phyloP scores from a whole-genome alignment of 1,140 invertebrate genomes.

The Trachymyrmex septentrionalis region DNA sequence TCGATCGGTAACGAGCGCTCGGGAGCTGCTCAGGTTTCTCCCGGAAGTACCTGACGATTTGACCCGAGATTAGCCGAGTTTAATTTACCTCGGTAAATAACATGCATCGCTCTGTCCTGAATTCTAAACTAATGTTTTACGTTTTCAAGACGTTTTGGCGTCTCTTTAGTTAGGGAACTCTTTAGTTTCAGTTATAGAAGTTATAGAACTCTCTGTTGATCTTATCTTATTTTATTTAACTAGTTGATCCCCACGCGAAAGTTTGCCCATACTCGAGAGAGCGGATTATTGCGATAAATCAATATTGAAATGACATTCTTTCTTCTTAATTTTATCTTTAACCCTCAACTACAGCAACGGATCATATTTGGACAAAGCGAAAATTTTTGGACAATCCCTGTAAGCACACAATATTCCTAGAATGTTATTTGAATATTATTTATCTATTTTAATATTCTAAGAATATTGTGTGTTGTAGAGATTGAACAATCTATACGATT shows the following conservation, averaged over 20 bases:
- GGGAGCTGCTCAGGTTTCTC: constrained; percentile 72
- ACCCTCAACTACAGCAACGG: too few relatives aligned
- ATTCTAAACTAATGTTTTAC: background rate
- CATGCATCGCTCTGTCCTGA: background rate
- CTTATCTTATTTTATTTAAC: background rate
- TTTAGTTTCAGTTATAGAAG: too few relatives aligned
- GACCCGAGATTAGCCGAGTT: constrained; percentile 24
- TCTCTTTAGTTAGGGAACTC: background rate
- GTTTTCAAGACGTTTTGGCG: background rate
- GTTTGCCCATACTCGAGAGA: background rate
- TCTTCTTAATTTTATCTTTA: background rate
- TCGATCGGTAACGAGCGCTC: constrained; percentile 81
- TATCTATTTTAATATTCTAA: too few relatives aligned
- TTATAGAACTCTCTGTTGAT: background rate
- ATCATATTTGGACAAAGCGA: too few relatives aligned
- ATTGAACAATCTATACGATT: too few relatives aligned
- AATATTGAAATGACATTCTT: background rate
- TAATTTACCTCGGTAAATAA: constrained; percentile 20
- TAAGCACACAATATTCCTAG: too few relatives aligned
- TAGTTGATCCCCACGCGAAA: background rate
- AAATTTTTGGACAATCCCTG: too few relatives aligned
- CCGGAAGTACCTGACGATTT: constrained; percentile 80
- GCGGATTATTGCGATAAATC: background rate
- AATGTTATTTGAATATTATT: too few relatives aligned
- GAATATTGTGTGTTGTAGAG: too few relatives aligned